Base-by-base conservation (phyloP, 1,140 invertebrate species). In the Drosophila tani region DNA sequence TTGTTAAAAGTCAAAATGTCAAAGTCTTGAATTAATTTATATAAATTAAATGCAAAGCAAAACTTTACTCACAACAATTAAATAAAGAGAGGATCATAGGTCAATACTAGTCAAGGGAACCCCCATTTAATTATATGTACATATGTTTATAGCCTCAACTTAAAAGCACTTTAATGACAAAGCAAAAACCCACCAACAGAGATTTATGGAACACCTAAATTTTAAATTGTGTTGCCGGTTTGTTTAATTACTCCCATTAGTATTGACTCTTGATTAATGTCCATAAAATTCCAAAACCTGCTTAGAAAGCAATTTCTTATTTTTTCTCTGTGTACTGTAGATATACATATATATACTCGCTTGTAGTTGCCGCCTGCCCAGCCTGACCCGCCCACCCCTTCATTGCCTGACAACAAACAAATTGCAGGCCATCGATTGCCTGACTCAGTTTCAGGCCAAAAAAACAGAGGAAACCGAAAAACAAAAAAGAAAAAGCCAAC, bases 371-470 rank as follows among this genome's bases (percentile, higher is more conserved):
- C 82, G 45, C 43, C 21, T 24, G 55, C 55, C 47, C 32, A 24
- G 19, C 38, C 29, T 35, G 35, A 59, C 67, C 41, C 62, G 62
- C 29, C 62, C 67, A 67, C 67, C 67, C 21, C 27, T 40, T 29
- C 49, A 70, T 70, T 32, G 74, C 63, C 74, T 69, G 63, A 68
- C 75, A 69, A 78, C 41, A 77, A 77, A 68, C 55, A 68, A 59
- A 62, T 60, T 77, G 75, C 75, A 77, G 63, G 75, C 63, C 57
- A 78, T 78, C 75, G 75, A 78, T 78, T 78, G 64, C 50, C 57
- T 46, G 71, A 55, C 67, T 70, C 67, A 47, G 64, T 70, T 70
- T 56, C 63, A 38, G 53, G 60, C 71, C 70, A 40, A 41, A 35
- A 49, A 43, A 49, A 24, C 24, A 35, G n/a, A 24, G 19, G 2